Base-by-base conservation (phyloP, 37 sponge, comb jelly and placozoan species). In the Theonella swinhoei region DNA sequence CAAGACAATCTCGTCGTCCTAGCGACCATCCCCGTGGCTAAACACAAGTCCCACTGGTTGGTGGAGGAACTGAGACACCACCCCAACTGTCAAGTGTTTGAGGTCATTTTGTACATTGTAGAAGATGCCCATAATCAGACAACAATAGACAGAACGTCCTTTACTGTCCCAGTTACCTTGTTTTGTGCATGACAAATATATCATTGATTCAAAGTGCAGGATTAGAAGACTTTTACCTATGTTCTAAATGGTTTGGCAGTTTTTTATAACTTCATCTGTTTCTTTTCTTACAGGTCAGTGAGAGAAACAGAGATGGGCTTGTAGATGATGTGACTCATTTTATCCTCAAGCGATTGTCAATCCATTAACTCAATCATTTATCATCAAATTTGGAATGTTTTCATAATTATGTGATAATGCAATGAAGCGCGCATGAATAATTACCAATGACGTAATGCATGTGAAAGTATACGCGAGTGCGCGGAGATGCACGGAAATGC, bases 11-110 rank as follows among this genome's bases (percentile, higher is more conserved):
- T 30, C 11, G 68, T 80, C 2, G 70, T 90, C 20, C 14, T 90
- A 72, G 90, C 77, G 62, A 85, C 86, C 30, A 75, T 90, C 28
- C 86, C 90, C 17, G 58, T 85, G 23, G 72, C 63, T 22, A 43
- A 61, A 1, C 75, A 78, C n/a, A 82, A 71, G 42, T 75, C 77
- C 24, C 81, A 76, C 31, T 75, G 70, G 77, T 38, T 90, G 43
- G 76, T 90, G 29, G 81, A 84, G 24, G 76, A 80, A 34, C 64
- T 90, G 47, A 76, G 72, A 40, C 28, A 66, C 17, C 68, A 84
- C 29, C 24, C 41, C 0, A 78, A 89, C 60, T 83, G 84, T 70
- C 7, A 0, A 23, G 31, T 89, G 26, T 79, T 78, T 73, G 79
- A 89, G 80, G 29, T 54, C 17, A 22, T 47, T 47, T 47, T 47